Evolutionary conservation across 2,888 invertebrate species (phyloP), one percentile per base, ranked within the genome.

Genomic region (Theretra japonica): DNA sequence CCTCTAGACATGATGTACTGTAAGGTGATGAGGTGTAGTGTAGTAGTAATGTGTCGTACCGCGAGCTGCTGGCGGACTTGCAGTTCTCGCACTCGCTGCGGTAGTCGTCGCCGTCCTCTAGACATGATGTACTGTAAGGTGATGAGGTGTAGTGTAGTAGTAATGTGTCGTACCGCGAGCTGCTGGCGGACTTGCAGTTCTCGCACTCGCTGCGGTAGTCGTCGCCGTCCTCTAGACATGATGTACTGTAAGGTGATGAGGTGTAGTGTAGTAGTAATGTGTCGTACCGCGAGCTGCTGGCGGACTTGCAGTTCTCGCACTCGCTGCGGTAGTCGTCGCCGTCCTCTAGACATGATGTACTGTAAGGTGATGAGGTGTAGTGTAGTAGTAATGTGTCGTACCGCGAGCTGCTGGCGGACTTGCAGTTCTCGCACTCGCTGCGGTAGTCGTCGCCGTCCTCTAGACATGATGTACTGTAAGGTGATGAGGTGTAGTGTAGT

Each of bases 41-140:
- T 41, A 28, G 28, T 28, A 28, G 41, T 41, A 11, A 11, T 2
- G 53, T 19, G n/a, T n/a, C n/a, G 28, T 33, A 94, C 94, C 96
- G 95, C 77, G 96, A 96, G 78, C 96, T 96, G 80, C 95, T 96
- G 6, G 96, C 96, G 69, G 97, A 96, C 90, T 97, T 97, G 91
- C 97, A 97, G 93, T 97, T 97, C 90, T 97, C 97, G 90, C 97
- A 97, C 90, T 97, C 97, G 90, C 96, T 97, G 79, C 97, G 95
- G 86, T 97, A 97, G 88, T 97, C 97, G 84, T 97, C 97, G 69
- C 95, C 95, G 71, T 96, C n/a, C n/a, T n/a, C n/a, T n/a, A n/a
- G n/a, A n/a, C n/a, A n/a, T n/a, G n/a, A n/a, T n/a, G n/a, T n/a
- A n/a, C n/a, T n/a, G n/a, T n/a, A 33, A 33, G 33, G 8, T 33